Base-by-base conservation (phyloP, 2,113 vertebrate species). In the Blennius ocellaris region DNA sequence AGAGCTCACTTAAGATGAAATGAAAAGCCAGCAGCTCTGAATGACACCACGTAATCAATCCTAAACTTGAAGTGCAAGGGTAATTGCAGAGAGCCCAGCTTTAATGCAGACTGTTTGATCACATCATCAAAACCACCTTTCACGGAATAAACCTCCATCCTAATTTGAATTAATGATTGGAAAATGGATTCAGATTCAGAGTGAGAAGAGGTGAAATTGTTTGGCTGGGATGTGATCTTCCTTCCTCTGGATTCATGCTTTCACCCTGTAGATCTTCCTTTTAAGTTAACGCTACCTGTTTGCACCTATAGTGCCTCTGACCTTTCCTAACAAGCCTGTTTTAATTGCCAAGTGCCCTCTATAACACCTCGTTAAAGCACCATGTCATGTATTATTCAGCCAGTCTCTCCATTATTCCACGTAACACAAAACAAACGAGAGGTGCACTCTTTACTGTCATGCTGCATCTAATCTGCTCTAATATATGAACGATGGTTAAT, bases 321-420 rank as follows among this genome's bases (percentile, higher is more conserved):
- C 81, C 80, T 88, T 83, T 86, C 39, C 70, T 49, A 71, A 76
- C 68, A 70, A 56, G 62, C 37, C 58, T 57, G 30, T 83, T 90
- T 86, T 88, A 85, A 90, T 30, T 30, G 21, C 57, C 43, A 39
- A 48, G 55, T 67, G 54, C 70, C 63, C 70, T 68, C 69, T 44
- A 48, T 71, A 15, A 50, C 45, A 64, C 57, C 57, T 85, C 83
- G 90, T 90, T 86, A 87, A 81, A 76, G 82, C 82, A 60, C 76
- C 36, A 60, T 73, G 55, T 73, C 67, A 79, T 82, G 74, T 74
- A 84, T 88, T 80, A 85, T 87, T 87, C 80, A 86, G 52, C 40
- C 57, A 45, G 84, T 83, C 72, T 72, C 44, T 78, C 51, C 49
- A 56, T 40, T 52, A 75, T 56, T 68, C 54, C 75, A 53, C 36